These are phyloP conservation scores for Pandemis corylana DNA, from an alignment of 2,888 invertebrate genomes.

Conservation along the genomic window DNA sequence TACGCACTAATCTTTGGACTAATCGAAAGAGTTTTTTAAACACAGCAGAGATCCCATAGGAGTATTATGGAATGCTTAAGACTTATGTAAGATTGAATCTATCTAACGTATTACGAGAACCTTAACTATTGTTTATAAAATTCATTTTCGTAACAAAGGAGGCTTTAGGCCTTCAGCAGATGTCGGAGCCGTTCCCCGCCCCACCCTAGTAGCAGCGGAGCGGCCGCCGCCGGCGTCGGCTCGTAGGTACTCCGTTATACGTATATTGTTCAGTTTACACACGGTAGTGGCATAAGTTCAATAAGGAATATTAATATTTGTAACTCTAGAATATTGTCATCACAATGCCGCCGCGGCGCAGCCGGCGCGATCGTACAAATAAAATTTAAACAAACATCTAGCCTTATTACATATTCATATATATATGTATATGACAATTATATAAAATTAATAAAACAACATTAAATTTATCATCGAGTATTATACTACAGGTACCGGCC, in stretches of 20 bases:
- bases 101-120: constrained; percentile 74
- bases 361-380: constrained; percentile 44
- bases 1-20: constrained; percentile 70
- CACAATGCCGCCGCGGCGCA: constrained; percentile 52
- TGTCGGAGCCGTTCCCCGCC: neutral
- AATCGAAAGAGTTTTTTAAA: constrained; percentile 78
- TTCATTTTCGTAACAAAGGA: constrained; percentile 36
- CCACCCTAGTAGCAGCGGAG: neutral
- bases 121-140: constrained; percentile 53
- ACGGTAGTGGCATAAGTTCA: constrained; percentile 40
- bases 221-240: neutral
- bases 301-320: constrained; percentile 46
- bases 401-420: constrained; percentile 40
- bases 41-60: constrained; percentile 83
- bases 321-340: constrained; percentile 69
- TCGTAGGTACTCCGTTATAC: constrained; percentile 48
- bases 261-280: constrained; percentile 50
- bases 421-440: constrained; percentile 46
- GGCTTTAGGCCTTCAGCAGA: constrained; percentile 16
- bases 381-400: constrained; percentile 41
- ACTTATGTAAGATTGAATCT: constrained; percentile 80
- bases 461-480: constrained; percentile 65
- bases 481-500: constrained; percentile 80
- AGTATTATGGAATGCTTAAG: constrained; percentile 82
- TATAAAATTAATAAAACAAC: constrained; percentile 61